Evolutionary conservation across 2,113 vertebrate species (phyloP), one percentile per base, ranked within the genome.

Genomic region (Salminus brasiliensis): DNA sequence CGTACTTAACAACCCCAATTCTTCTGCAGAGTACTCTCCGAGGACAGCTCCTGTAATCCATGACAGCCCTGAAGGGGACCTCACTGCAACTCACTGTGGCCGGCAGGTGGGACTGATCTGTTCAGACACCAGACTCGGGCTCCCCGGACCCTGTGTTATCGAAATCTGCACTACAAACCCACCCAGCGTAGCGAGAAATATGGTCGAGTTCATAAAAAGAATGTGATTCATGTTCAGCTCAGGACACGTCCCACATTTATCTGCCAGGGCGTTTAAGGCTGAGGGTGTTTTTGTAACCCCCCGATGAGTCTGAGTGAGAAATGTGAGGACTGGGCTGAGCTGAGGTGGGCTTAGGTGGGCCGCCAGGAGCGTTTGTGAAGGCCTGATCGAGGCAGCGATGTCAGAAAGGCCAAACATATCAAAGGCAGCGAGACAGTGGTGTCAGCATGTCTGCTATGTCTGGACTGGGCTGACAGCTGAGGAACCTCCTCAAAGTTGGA

Each of bases 221-320:
- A 84, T 47, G 45, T 65, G 88, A 88, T 81, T 87, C 84, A 91
- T 89, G 85, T 83, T 87, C 82, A 74, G 76, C 80, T 70, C 81
- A 85, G 83, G 85, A 79, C 79, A 83, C 34, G 39, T 32, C 82
- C 74, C 83, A 74, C 84, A 87, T 88, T 81, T 87, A 87, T 86
- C 87, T 84, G 79, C 88, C 87, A 84, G 79, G n/a, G 81, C 70
- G 69, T 85, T 57, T 73, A 59, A 39, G 77, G 72, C 29, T 15
- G 30, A 21, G 60, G 15, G 29, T 66, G 5, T 25, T 55, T 55
- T 11, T 55, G 23, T 53, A 39, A 7, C 53, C 16, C 11, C 6
- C 21, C 0, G 27, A 12, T 15, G 18, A 82, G 71, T 82, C 83
- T 77, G 84, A 84, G 75, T 84, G 85, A 82, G 59, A 10, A 83